phyloP scores from a whole-genome alignment of 2,113 vertebrate species.

The Pteropus alecto region DNA sequence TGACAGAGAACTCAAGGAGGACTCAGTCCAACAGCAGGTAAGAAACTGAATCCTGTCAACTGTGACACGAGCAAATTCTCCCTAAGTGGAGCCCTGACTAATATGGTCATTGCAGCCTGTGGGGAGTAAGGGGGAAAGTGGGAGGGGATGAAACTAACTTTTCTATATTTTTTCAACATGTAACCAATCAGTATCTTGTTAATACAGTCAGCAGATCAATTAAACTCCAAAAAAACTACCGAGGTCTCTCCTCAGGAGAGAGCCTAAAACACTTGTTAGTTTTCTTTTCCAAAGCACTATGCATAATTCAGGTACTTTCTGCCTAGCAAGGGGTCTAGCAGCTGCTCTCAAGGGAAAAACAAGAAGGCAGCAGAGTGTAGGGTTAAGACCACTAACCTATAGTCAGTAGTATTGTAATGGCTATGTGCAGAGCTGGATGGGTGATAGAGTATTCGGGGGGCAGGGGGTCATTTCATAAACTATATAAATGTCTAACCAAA shows the following conservation, averaged over 20 bases:
- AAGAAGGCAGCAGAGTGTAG: neutral
- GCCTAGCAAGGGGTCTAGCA: neutral
- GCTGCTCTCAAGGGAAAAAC: neutral
- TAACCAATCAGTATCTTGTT: constrained; percentile 95
- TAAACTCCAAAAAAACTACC: constrained; percentile 68
- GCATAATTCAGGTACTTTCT: neutral
- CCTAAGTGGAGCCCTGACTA: neutral
- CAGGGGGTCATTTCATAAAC: no score
- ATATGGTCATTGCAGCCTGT: neutral
- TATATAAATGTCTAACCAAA: no score
- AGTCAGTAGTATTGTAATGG: no score
- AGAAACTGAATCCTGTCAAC: neutral
- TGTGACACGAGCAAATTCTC: neutral
- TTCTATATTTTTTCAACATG: constrained; percentile 93
- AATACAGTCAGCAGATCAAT: constrained; percentile 89
- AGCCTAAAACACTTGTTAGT: neutral
- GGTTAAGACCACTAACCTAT: neutral
- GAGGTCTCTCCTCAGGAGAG: neutral
- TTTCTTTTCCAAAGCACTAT: neutral
- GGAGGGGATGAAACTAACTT: constrained; percentile 84
- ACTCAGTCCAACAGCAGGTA: neutral
- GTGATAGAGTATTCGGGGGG: no score
- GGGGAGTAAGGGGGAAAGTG: constrained; percentile 68
- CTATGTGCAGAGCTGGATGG: no score
- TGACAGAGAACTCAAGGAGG: neutral